Evolutionary conservation across 2,113 vertebrate species (phyloP).

Genomic region (Hystrix brachyura): DNA sequence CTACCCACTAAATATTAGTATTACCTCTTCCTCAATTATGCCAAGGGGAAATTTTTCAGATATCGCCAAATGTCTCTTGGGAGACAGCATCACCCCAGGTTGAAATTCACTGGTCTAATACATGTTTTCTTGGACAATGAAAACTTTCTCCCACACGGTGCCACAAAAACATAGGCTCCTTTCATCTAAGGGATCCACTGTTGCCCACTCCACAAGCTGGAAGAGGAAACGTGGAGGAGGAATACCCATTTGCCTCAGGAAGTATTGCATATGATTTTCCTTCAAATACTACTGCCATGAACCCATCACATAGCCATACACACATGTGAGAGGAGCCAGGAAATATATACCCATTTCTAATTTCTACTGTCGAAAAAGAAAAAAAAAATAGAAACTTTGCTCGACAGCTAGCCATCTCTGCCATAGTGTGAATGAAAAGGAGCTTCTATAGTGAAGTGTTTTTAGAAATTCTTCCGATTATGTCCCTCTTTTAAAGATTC

Average conservation of each 20-base stretch:
- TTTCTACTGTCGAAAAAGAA: not conserved
- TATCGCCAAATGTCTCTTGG: not conserved
- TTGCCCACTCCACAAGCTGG: not conserved
- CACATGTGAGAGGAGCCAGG: not conserved
- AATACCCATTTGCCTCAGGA: not conserved
- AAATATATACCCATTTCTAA: not conserved
- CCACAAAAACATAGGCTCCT: not conserved
- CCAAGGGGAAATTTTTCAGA: constrained; percentile 3
- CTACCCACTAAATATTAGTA: not conserved
- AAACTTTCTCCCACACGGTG: not conserved
- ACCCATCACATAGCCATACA: not conserved
- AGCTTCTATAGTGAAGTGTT: not conserved
- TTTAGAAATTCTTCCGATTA: constrained; percentile 11
- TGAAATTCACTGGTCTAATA: not conserved
- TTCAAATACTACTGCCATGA: not conserved
- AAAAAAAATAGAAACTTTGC: not conserved
- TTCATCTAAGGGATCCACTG: not conserved
- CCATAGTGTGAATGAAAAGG: not conserved
- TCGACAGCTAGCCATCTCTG: not conserved
- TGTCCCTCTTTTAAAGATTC: not conserved
- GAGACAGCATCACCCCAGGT: not conserved
- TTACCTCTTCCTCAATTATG: not conserved
- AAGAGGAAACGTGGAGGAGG: not conserved
- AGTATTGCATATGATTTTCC: not conserved
- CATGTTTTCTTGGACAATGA: not conserved